Evolutionary conservation across 1,140 invertebrate species (phyloP), one percentile per base, ranked within the genome.

Genomic region (Mesaphorura yosii): DNA sequence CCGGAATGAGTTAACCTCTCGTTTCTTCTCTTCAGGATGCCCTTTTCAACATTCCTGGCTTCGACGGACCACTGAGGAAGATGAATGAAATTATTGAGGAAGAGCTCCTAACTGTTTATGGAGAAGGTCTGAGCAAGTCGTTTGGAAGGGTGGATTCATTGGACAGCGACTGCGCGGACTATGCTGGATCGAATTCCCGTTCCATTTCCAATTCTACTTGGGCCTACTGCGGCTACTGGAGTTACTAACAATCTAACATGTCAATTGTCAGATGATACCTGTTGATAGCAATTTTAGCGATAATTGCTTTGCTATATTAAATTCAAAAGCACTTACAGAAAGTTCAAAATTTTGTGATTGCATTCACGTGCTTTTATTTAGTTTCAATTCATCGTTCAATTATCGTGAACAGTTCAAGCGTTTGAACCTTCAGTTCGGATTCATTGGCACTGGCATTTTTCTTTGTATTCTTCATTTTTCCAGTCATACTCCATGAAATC

Each of bases 401-500:
- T 12, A 37, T 37, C 12, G 12, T 37, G 17, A 12, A 37, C 12
- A 12, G 17, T 37, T 37, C 12, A 37, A 37, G 17, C 17, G 34
- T 37, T 37, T 37, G 17, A 37, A 37, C 34, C 12, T 37, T 37
- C 34, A 37, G 34, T 37, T 37, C 12, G 12, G 34, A 37, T 12
- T 12, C 34, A 12, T 17, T 12, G 17, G 17, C 12, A 12, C 12
- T 17, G 34, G 34, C 12, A 37, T 12, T 12, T 17, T 37, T 17
- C 12, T 37, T 12, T 12, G 17, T 10, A 20, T 4, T 48, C 46
- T 7, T 19, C 19, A 22, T 48, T 26, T 22, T 46, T 51, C 49
- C 38, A 57, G 40, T 57, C 22, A 27, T 52, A 53, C 23, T 53
- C 51, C 51, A 53, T 53, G 12, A 23, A 37, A 20, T 53, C 22